Base-by-base conservation (phyloP, 2,888 invertebrate species). In the Ethmia dodecea region DNA sequence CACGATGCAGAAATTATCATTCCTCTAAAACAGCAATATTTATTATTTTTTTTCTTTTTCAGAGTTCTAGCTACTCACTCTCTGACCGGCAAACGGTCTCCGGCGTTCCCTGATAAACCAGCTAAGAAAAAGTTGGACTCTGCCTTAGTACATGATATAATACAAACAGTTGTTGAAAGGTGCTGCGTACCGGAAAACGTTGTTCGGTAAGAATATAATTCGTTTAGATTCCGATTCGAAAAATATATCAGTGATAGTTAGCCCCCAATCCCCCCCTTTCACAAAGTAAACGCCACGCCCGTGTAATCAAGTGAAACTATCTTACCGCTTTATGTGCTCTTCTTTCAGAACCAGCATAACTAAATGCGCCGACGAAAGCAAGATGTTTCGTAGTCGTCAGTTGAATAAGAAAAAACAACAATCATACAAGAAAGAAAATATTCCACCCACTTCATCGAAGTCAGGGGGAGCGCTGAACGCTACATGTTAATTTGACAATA, bases 291-390 rank as follows among this genome's bases (percentile, higher is more conserved):
- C 18, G 18, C 6, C 6, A 5, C 6, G 3, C 6, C 4, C 6
- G 3, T 18, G 5, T 18, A 18, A 5, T 18, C 6, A 18, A 18
- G 3, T 18, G 2, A 20, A 9, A 5, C 2, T 9, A 18, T 13
- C 12, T 13, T n/a, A 33, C 9, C 13, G 4, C 5, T 10, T 14
- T 11, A 11, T 22, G 25, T 11, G 8, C 5, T 18, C 5, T 18
- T 18, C 33, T 61, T 60, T 28, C 61, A 86, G 89, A 31, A 80
- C 75, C 10, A 83, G 86, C n/a, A 89, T 89, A 13, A 88, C 88
- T 0, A 90, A 89, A 60, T 90, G 89, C 49, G 88, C 88, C 0
- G 89, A 90, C 50, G 90, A 90, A 58, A 87, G 87, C 45, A 90
- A 89, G 66, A 88, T 89, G 88, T 68, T 70, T 27, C 80, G 80